Evolutionary conservation across 2,888 invertebrate genomes (phyloP), one percentile per base, ranked within the genome.

Genomic region (Epinotia demarniana): DNA sequence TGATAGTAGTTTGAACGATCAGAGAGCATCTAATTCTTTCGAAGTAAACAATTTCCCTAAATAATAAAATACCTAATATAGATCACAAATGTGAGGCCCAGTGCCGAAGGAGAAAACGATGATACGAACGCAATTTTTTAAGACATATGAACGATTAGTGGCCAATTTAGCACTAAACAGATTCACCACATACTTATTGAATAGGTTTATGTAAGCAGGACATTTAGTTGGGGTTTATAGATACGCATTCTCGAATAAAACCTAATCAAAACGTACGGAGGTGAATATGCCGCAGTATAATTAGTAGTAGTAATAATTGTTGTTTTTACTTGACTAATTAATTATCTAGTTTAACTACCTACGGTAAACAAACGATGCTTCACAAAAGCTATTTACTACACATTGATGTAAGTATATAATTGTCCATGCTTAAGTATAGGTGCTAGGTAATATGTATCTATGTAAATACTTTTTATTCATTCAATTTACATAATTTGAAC

Each of bases 1-100:
- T 49, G 13, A 62, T 49, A 43, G 55, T 33, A 33, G 33, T 23
- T 72, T 23, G 6, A 19, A 57, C 12, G 72, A 58, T 72, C 57
- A 55, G 19, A 68, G 39, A 57, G 23, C 57, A 39, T 19, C 9
- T 8, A 19, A 39, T 68, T 58, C 19, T 39, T 39, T 68, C 57
- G 19, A 58, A 13, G 57, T 19, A 57, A 57, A 58, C 33, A 68
- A 68, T 68, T 27, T 2, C 2, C 23, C 23, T 1, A 27, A 27
- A 3, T 27, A 23, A 43, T 19, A 57, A 19, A 13, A 13, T 27
- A 12, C 12, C 6, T 49, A 64, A 64, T 53, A 18, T 11, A 27
- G 16, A 27, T 33, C 46, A 18, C 5, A 33, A 33, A 16, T 66
- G 39, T 33, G 39, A 13, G 27, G 11, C 9, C 5, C 66, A 9